These are phyloP conservation scores for Argyresthia albistria DNA, from an alignment of 2,888 invertebrate species.

Conservation along the genomic window DNA sequence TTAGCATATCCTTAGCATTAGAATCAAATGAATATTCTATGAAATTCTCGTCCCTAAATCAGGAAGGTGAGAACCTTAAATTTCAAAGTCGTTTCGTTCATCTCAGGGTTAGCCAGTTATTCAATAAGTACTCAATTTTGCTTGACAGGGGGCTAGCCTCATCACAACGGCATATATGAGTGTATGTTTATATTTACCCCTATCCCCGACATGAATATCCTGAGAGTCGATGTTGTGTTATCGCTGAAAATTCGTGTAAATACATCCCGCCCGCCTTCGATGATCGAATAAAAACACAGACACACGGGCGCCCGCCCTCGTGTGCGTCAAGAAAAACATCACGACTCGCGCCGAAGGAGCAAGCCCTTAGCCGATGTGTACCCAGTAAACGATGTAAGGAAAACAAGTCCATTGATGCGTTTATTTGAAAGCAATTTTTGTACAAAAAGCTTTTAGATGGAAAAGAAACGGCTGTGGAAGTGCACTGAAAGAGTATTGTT, in stretches of 20 bases:
- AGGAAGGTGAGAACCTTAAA: no score
- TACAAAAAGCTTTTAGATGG: not conserved
- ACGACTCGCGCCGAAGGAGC: constrained; percentile 5
- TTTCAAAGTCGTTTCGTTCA: no score
- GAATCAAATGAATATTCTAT: no score
- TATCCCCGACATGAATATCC: not conserved
- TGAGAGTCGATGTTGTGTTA: not conserved
- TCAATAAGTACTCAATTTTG: no score
- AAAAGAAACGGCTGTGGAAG: no score
- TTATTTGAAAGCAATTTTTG: constrained; percentile 1
- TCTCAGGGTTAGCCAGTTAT: no score
- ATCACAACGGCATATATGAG: no score
- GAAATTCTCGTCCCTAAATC: no score
- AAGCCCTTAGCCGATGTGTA: constrained; percentile 15
- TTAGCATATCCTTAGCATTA: no score
- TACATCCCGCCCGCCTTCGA: not conserved
- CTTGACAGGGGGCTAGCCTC: no score
- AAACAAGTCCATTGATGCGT: constrained; percentile 27
- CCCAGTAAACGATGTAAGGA: constrained; percentile 28
- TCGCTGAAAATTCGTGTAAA: constrained; percentile 5
- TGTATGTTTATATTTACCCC: no score
- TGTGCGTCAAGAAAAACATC: constrained; percentile 38
- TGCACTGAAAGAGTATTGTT: no score
- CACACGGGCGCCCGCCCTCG: constrained; percentile 4
- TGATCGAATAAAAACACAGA: constrained; percentile 5